phyloP scores from a whole-genome alignment of 2,888 invertebrate genomes.

The Trachelus iudaicus region DNA sequence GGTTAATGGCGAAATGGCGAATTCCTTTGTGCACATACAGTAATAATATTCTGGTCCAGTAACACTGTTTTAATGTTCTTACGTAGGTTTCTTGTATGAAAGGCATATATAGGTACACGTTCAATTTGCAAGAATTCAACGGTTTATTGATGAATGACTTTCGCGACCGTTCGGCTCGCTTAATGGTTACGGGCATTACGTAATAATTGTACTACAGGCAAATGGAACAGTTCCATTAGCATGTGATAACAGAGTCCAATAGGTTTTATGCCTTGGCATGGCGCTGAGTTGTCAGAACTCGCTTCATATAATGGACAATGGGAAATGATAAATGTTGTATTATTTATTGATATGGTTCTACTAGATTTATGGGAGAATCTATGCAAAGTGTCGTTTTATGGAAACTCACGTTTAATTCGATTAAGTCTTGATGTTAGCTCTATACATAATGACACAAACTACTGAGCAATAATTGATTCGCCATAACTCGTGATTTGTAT shows the following conservation, averaged over 20 bases:
- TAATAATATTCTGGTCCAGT: neutral
- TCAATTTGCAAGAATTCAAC: neutral
- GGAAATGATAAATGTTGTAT: neutral
- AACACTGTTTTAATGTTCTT: neutral
- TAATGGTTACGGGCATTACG: neutral
- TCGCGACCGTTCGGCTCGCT: neutral
- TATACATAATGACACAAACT: neutral
- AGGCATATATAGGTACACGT: neutral
- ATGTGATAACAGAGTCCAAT: slow-evolving; percentile 20
- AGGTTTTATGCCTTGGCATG: neutral
- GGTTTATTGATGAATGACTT: neutral
- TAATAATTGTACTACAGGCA: slow-evolving; percentile 26
- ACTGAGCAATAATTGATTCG: neutral
- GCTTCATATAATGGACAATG: neutral
- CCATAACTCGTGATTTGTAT: too few species aligned
- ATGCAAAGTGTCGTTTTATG: neutral
- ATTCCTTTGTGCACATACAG: neutral
- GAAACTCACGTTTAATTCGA: neutral
- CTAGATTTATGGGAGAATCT: neutral
- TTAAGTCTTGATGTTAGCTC: neutral
- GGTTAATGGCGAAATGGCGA: neutral
- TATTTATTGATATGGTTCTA: neutral
- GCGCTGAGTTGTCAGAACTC: neutral
- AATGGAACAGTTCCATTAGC: slow-evolving; percentile 30
- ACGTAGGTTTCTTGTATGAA: neutral